Conservation (phyloP, 2,888 invertebrate species). For the Diaphora mendica region DNA sequence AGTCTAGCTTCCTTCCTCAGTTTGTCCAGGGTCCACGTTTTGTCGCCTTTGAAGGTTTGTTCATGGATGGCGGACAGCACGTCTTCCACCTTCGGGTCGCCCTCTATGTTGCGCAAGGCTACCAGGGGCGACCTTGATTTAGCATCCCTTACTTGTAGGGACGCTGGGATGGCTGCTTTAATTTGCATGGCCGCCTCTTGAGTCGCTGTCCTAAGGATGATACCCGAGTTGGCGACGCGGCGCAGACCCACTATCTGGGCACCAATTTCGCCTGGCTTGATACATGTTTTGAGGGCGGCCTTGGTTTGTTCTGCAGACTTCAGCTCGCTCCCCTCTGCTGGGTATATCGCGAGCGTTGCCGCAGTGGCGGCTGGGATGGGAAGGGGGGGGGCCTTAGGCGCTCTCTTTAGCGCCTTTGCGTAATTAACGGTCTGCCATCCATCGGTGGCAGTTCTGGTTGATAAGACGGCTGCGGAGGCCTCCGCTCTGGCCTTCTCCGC, state of each 20-base stretch:
- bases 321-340: background rate
- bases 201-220: background rate
- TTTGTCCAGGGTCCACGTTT: too few species aligned
- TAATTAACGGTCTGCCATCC: background rate
- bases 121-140: too few species aligned
- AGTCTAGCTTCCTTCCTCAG: too few species aligned
- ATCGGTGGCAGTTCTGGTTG: background rate
- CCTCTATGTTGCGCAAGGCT: too few species aligned
- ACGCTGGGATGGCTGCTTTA: background rate
- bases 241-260: background rate
- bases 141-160: background rate
- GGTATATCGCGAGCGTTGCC: background rate
- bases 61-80: too few species aligned
- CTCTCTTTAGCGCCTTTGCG: background rate
- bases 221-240: background rate
- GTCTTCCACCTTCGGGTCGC: too few species aligned
- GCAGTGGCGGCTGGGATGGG: background rate
- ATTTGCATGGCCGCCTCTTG: background rate
- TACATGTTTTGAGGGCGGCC: background rate
- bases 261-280: background rate
- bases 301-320: background rate
- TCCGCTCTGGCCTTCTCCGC: too few species aligned
- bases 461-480: fast-evolving
- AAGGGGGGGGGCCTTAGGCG: background rate
- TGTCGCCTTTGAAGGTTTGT: too few species aligned